Percentiles rank a stretch among this genome's conserved stretches.
Conservation (phyloP, 1,140 invertebrate species). For the Bathynomus jamesi region DNA sequence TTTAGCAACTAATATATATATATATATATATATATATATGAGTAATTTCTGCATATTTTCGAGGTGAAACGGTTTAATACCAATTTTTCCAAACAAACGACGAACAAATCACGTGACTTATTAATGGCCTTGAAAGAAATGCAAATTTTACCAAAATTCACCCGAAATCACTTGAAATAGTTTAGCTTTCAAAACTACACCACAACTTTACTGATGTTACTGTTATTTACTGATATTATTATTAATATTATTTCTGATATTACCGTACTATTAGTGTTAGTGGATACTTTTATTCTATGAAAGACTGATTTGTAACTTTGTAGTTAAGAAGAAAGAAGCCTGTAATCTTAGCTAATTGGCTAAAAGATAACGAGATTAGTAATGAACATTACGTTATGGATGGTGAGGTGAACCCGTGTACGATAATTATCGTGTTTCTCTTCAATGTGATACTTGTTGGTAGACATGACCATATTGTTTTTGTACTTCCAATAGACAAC, state of each 20-base stretch:
- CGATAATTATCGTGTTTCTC: constrained; percentile 51
- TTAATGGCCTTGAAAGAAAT: not conserved
- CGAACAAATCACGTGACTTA: not conserved
- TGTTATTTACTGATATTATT: not conserved
- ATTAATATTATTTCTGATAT: not conserved
- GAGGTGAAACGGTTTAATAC: too few species aligned
- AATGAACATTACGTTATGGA: constrained; percentile 55
- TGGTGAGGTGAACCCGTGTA: constrained; percentile 74
- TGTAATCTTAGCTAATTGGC: not conserved
- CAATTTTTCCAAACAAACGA: not conserved
- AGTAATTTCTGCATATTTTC: not conserved
- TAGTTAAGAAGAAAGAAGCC: not conserved
- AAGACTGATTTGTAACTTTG: not conserved
- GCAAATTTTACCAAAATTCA: not conserved
- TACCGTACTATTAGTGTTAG: not conserved
- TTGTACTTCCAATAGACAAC: constrained; percentile 70
- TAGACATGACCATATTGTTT: constrained; percentile 12
- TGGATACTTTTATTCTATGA: not conserved
- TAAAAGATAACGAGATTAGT: not conserved
- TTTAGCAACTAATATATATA: not conserved
- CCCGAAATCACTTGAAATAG: not conserved
- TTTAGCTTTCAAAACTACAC: not conserved
- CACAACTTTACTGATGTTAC: not conserved
- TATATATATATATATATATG: not conserved
- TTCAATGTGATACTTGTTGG: constrained; percentile 64